Evolutionary conservation across 2,888 invertebrate species (phyloP).

Genomic region (Altica lythri): DNA sequence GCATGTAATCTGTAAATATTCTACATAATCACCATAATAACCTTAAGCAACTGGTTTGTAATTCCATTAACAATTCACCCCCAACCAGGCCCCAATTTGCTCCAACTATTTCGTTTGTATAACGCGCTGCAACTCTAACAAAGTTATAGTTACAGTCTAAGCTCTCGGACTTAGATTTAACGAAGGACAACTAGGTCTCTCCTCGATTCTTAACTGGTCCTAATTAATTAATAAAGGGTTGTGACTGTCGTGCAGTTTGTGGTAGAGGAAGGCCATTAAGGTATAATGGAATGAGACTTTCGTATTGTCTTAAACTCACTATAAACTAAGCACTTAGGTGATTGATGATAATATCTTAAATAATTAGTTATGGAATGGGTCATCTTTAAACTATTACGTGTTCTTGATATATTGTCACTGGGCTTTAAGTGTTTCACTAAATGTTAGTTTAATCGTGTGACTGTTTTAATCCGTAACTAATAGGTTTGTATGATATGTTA

Average conservation of each 20-base stretch:
- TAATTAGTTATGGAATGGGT: slow-evolving; percentile 18
- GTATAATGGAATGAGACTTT: slow-evolving; percentile 30
- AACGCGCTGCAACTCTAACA: slow-evolving; percentile 26
- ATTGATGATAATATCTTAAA: slow-evolving; percentile 26
- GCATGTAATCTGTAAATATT: not conserved
- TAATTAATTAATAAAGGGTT: slow-evolving; percentile 34
- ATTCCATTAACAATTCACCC: slow-evolving; percentile 25
- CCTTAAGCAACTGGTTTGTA: slow-evolving; percentile 4
- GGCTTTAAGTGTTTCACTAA: not conserved
- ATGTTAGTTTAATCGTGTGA: slow-evolving; percentile 14
- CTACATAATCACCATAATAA: slow-evolving; percentile 11
- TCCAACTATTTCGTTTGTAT: slow-evolving; percentile 25
- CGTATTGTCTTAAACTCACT: slow-evolving; percentile 22
- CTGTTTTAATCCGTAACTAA: not conserved
- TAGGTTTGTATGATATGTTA: not conserved
- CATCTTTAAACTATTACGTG: slow-evolving; percentile 14
- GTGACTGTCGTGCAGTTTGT: slow-evolving; percentile 28
- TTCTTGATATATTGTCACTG: not conserved
- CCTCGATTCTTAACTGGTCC: slow-evolving; percentile 30
- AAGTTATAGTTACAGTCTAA: slow-evolving; percentile 25
- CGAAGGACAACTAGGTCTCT: slow-evolving; percentile 20
- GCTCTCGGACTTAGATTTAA: slow-evolving; percentile 26
- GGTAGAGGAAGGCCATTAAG: slow-evolving; percentile 24
- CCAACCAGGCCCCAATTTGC: slow-evolving; percentile 12
- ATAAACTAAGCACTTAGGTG: slow-evolving; percentile 17